Conservation (phyloP, 1,140 invertebrate species). For the Nephotettix cincticeps region DNA sequence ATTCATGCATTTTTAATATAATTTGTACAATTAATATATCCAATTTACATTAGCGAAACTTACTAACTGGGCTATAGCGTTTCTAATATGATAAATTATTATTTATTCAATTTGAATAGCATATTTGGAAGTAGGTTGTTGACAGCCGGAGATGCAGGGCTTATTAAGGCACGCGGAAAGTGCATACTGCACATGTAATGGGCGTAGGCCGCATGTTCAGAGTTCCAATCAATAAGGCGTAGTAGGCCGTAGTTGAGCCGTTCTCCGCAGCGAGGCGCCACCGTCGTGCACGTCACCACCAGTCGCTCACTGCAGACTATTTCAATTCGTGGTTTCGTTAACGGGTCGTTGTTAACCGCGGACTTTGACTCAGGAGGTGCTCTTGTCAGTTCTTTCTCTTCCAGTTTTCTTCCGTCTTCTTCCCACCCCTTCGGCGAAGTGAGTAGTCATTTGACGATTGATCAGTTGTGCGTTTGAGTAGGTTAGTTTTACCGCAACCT, state of each 20-base stretch:
- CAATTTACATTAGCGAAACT: too few relatives aligned
- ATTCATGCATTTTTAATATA: too few relatives aligned
- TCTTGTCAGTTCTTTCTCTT: conserved; percentile 1
- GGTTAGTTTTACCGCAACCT: background rate
- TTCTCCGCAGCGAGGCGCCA: background rate
- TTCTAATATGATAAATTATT: too few relatives aligned
- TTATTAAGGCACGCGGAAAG: background rate
- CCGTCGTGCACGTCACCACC: background rate
- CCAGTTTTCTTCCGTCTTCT: background rate
- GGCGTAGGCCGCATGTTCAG: conserved; percentile 1
- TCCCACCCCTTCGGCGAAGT: background rate
- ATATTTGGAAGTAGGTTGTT: too few relatives aligned
- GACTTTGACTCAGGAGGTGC: background rate
- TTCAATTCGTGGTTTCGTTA: conserved; percentile 6
- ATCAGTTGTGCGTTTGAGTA: background rate
- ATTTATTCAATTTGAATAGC: too few relatives aligned
- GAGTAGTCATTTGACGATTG: background rate
- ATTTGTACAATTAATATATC: too few relatives aligned
- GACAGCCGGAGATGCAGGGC: too few relatives aligned
- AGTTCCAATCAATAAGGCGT: background rate
- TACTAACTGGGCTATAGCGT: too few relatives aligned
- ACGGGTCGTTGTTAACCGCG: background rate
- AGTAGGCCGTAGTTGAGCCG: background rate
- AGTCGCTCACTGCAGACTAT: conserved; percentile 1
- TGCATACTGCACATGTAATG: background rate